Percentiles rank a stretch among this genome's conserved stretches.
Evolutionary conservation across 2,888 invertebrate species (phyloP).

Genomic region (Luperina testacea): DNA sequence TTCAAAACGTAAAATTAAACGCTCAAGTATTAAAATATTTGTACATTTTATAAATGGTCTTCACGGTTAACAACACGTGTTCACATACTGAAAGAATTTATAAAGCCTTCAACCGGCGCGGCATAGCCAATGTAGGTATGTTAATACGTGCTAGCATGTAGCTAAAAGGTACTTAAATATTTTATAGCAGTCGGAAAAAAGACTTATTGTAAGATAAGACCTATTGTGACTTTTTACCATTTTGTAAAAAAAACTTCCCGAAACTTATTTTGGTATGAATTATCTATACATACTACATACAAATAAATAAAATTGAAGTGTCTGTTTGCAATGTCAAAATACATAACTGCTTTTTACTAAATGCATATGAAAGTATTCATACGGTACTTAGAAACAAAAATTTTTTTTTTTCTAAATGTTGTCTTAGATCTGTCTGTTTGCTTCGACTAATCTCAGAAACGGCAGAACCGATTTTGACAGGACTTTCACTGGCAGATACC

Average conservation of each 20-base stretch:
- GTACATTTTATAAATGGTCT: slow-evolving; percentile 17
- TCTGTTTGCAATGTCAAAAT: too few species aligned
- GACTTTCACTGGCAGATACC: too few species aligned
- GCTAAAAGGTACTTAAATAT: slow-evolving; percentile 15
- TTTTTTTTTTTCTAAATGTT: too few species aligned
- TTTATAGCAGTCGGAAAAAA: not conserved
- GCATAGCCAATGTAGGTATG: slow-evolving; percentile 34
- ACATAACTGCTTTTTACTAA: too few species aligned
- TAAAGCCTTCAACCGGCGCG: slow-evolving; percentile 29
- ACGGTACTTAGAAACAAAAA: too few species aligned
- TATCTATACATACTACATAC: not conserved
- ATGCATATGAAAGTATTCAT: too few species aligned
- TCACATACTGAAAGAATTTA: slow-evolving; percentile 29
- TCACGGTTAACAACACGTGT: slow-evolving; percentile 18
- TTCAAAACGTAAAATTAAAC: slow-evolving; percentile 1
- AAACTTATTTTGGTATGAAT: not conserved
- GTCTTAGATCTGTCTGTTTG: too few species aligned
- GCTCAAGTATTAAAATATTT: slow-evolving; percentile 22
- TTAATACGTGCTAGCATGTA: slow-evolving; percentile 13
- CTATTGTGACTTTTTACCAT: not conserved
- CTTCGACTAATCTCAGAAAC: too few species aligned
- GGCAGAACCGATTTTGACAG: too few species aligned
- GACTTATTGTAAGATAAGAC: not conserved
- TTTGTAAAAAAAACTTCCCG: not conserved
- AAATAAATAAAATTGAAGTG: too few species aligned